phyloP scores from a whole-genome alignment of 1,140 invertebrate genomes.

The Trigoniulus corallinus region DNA sequence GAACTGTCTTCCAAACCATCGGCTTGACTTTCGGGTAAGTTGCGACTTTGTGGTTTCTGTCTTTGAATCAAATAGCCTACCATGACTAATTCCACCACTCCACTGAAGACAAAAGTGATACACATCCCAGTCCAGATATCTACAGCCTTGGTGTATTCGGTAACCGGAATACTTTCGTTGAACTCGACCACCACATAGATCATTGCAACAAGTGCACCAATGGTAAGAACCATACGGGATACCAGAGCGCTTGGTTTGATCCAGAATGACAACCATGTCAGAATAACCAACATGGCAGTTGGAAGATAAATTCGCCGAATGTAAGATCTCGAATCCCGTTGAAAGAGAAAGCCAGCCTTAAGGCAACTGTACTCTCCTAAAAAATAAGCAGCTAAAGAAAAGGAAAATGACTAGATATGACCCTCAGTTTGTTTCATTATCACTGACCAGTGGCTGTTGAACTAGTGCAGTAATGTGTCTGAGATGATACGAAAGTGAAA shows the following conservation, averaged over 20 bases:
- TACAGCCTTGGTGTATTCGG: constrained; percentile 25
- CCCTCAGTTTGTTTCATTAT: not conserved
- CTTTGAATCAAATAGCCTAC: constrained; percentile 17
- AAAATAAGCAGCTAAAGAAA: not conserved
- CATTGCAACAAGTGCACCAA: not conserved
- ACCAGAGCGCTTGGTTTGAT: not conserved
- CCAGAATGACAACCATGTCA: not conserved
- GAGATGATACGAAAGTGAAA: no score
- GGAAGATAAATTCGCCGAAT: not conserved
- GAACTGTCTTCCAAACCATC: no score
- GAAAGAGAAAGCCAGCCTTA: not conserved
- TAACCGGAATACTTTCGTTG: constrained; percentile 14
- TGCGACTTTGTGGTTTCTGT: no score
- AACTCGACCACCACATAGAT: constrained; percentile 4
- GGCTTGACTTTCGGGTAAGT: no score
- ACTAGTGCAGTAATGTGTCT: not conserved
- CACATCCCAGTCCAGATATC: constrained; percentile 25
- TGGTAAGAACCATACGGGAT: not conserved
- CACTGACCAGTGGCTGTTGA: not conserved
- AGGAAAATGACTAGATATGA: not conserved
- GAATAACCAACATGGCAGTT: not conserved
- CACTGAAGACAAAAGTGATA: constrained; percentile 23
- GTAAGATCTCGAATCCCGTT: not conserved
- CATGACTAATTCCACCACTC: constrained; percentile 24
- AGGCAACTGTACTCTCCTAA: not conserved